These are phyloP conservation scores for Dermochelys coriacea DNA, from an alignment of 2,797 vertebrate genomes.

Conservation along the genomic window DNA sequence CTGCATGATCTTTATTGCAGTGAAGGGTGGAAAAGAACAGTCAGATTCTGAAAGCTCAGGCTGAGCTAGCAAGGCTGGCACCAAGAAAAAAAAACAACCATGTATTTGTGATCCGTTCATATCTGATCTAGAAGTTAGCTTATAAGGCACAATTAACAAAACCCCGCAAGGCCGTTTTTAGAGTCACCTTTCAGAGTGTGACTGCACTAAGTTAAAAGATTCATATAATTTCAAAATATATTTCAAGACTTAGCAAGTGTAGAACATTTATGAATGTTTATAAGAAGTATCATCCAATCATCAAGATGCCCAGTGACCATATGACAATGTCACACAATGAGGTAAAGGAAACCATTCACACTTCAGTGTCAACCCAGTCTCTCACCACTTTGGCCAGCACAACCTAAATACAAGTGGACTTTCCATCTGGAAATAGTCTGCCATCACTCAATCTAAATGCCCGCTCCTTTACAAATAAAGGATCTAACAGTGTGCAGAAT, in stretches of 20 bases:
- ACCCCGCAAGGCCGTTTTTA: neutral
- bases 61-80: neutral
- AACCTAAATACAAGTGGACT: neutral
- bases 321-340: neutral
- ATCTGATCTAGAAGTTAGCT: neutral
- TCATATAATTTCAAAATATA: neutral
- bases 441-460: neutral
- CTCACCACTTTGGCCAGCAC: neutral
- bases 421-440: neutral
- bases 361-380: neutral
- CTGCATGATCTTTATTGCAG: neutral
- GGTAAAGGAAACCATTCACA: neutral
- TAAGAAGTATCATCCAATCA: accelerated
- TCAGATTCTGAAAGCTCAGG: neutral
- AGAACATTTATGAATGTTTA: accelerated
- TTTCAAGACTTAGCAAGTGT: neutral
- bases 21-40: neutral
- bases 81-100: neutral
- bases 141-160: neutral
- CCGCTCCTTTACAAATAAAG: neutral
- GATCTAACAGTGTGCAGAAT: neutral
- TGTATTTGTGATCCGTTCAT: neutral
- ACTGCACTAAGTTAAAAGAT: neutral
- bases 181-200: neutral
- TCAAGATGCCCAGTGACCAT: neutral